These are phyloP conservation scores for Mimumesa dahlbomi DNA, from an alignment of 2,888 invertebrate genomes.

Conservation along the genomic window DNA sequence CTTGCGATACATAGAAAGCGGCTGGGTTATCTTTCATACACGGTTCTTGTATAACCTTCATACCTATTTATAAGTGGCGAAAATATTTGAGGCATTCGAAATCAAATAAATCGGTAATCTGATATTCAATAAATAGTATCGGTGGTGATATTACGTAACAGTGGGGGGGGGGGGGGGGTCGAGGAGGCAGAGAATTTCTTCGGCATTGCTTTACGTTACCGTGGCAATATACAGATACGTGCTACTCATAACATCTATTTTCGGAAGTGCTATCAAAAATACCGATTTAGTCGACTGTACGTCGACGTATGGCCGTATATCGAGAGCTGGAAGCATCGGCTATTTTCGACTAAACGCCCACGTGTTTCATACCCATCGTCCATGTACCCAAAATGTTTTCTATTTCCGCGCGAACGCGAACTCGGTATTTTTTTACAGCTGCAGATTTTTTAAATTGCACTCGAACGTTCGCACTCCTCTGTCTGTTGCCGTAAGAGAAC, in stretches of 20 bases:
- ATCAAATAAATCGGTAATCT: conserved; percentile 50
- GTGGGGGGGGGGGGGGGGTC: no score
- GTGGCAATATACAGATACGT: conserved; percentile 19
- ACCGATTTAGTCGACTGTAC: conserved; percentile 56
- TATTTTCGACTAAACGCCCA: conserved; percentile 73
- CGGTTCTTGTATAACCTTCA: conserved; percentile 1
- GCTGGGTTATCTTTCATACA: background rate
- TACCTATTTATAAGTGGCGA: conserved; percentile 49
- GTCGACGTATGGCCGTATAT: conserved; percentile 28
- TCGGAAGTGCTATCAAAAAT: conserved; percentile 68
- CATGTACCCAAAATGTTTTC: conserved; percentile 42
- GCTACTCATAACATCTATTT: conserved; percentile 65
- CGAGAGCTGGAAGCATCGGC: conserved; percentile 70
- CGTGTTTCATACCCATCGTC: conserved; percentile 46
- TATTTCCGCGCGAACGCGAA: conserved; percentile 22
- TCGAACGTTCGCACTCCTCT: background rate
- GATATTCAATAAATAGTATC: conserved; percentile 38
- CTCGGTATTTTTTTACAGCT: conserved; percentile 5
- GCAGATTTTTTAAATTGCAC: background rate
- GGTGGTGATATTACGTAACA: conserved; percentile 33
- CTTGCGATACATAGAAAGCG: background rate
- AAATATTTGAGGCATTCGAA: conserved; percentile 26
- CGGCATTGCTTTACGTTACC: conserved; percentile 6
- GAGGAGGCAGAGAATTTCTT: conserved; percentile 26
- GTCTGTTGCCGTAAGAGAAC: no score